Base-by-base conservation (phyloP, 1,140 invertebrate genomes). In the Sesamia nonagrioides region DNA sequence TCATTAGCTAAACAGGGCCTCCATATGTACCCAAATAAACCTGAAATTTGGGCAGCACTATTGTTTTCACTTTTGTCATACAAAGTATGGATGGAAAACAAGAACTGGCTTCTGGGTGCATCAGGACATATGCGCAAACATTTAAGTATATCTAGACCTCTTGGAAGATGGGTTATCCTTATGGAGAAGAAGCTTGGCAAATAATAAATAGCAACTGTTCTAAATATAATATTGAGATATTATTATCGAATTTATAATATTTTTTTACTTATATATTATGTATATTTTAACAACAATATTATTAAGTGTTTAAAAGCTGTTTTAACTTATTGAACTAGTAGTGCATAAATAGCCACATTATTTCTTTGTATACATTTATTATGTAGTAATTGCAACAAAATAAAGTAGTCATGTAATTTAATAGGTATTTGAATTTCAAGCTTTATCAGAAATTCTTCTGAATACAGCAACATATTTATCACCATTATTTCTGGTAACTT, bases 401-500 rank as follows among this genome's bases (percentile, higher is more conserved):
- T 81, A 69, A 66, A 73, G 27, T 73, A 33, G 50, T 69, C 74
- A 48, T 66, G 27, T 69, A 17, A 73, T 69, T 72, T 40, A 40
- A 73, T 13, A 27, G 1, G 3, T 66, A 68, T 81, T 81, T 60
- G 81, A 35, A 84, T 80, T 83, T 85, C 61, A 73, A 78, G 17
- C 79, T 75, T 79, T 78, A 83, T 94, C 90, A 66, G 87, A 27
- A 81, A 98, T 96, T 92, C 98, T 96, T 91, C 95, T 95, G 92
- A 98, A 99, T 48, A 99, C 97, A 80, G 99, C 99, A 76, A 98
- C 88, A 96, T 97, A 99, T 95, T 99, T 99, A 56, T 98, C 96
- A 50, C 99, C 99, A 80, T 98, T 97, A 92, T 99, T 99, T 86
- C 99, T 96, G 11, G 98, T 97, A 0, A 99, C 99, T 96, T 99